A percentile compares a stretch with the other conserved stretches of the same genome.
phyloP scores from a whole-genome alignment of 2,797 vertebrate species.

The Centroberyx gerrardi region DNA sequence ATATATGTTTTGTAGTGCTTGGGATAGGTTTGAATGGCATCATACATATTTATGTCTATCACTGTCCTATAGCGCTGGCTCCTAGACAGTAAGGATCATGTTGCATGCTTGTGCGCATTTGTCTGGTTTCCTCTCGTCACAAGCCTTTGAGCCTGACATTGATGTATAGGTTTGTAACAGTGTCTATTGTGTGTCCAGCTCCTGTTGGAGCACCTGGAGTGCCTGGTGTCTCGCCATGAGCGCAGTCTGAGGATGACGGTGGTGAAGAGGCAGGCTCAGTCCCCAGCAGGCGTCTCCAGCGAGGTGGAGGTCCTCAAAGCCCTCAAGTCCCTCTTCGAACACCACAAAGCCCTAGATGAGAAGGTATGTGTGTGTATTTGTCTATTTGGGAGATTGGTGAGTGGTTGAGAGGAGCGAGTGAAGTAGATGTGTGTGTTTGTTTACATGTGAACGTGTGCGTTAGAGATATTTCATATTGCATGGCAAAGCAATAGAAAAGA shows the following conservation, averaged over 20 bases:
- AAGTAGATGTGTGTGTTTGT: background rate
- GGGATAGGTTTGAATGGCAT: background rate
- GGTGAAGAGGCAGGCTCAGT: conserved; percentile 97
- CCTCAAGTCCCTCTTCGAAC: conserved; percentile 97
- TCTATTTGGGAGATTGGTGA: background rate
- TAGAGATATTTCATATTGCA: background rate
- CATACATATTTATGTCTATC: background rate
- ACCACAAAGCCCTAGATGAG: conserved; percentile 98
- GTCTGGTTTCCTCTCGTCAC: background rate
- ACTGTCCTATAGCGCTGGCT: background rate
- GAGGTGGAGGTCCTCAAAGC: conserved; percentile 99
- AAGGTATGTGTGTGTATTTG: conserved; percentile 85
- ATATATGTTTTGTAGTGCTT: background rate
- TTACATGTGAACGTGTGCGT: background rate
- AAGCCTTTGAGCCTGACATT: conserved; percentile 1
- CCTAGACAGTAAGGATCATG: background rate
- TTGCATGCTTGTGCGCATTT: background rate
- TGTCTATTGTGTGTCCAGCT: conserved; percentile 81
- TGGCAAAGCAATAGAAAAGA: background rate
- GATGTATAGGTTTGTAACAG: no score
- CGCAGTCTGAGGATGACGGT: conserved; percentile 97
- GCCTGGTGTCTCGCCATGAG: conserved; percentile 96
- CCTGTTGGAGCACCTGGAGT: conserved; percentile 95
- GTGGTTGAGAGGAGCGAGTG: background rate
- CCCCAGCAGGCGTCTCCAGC: conserved; percentile 96